Evolutionary conservation across 2,797 vertebrate species (phyloP), one percentile per base, ranked within the genome.

Genomic region (Falco berigora): DNA sequence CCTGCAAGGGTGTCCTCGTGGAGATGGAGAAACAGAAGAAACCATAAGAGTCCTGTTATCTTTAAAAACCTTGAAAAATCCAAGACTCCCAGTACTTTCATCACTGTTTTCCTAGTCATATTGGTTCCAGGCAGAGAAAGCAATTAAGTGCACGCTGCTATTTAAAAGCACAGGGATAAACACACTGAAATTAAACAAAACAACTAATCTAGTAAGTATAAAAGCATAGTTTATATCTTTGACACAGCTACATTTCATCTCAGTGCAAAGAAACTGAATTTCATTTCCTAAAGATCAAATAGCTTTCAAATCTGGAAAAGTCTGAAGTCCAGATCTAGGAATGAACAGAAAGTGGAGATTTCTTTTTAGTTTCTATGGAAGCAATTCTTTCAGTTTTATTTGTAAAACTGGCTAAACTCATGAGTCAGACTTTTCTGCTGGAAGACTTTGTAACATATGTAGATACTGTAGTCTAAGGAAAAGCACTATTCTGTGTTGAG

Each of bases 381-480:
- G 28, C 19, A 55, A 20, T 24, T 49, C 8, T 46, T 56, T 30
- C 42, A 34, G 16, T 22, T n/a, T 34, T 49, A 12, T 47, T 34
- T 28, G 28, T 52, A 47, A 53, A 52, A 44, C 16, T 13, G 34
- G 64, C 72, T 40, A n/a, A 89, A 55, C 0, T 21, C 49, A 46
- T 4, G 15, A 0, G 5, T 24, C n/a, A 3, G 62, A 25, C n/a
- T 4, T 59, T 23, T 18, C 34, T n/a, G 4, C 32, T 22, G 18
- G 14, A 13, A 64, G 25, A 5, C 14, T 27, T 42, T 23, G 12
- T 1, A 25, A 5, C 20, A 6, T 1, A 1, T 20, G 5, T 0
- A n/a, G 71, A 5, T 10, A 6, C 36, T 12, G 44, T 24, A 47
- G 58, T 1, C 5, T 36, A 1, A 46, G 58, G 76, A 40, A 50